Conservation (phyloP, 1,140 invertebrate species). For the Halesus radiatus region DNA sequence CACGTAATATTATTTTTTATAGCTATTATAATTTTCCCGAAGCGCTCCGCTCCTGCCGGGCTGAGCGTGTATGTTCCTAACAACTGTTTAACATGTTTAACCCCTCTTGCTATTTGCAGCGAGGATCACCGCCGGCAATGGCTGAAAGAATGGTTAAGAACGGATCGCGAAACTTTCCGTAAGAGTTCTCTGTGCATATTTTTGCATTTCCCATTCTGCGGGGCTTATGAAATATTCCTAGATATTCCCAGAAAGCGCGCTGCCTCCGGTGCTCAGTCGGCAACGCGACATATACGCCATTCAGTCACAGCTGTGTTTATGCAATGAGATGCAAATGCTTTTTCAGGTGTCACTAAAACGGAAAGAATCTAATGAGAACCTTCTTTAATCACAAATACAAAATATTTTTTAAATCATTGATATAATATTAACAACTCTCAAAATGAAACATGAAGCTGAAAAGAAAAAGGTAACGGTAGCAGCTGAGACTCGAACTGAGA, state of each 20-base stretch:
- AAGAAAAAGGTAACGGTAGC: too few relatives aligned
- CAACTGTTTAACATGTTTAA: conserved; percentile 54
- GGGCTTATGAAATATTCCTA: conserved; percentile 27
- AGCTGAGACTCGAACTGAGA: too few relatives aligned
- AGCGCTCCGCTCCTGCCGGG: conserved; percentile 1
- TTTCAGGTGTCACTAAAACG: background rate
- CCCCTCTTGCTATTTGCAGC: conserved; percentile 53
- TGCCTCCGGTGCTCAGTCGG: background rate
- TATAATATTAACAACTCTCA: too few relatives aligned
- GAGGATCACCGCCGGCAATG: conserved; percentile 48
- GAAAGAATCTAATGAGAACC: too few relatives aligned
- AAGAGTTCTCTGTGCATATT: conserved; percentile 47
- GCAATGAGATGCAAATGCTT: conserved; percentile 32
- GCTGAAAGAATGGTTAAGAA: conserved; percentile 48
- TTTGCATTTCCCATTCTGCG: conserved; percentile 46
- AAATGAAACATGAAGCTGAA: too few relatives aligned
- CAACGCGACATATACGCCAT: background rate
- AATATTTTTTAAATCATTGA: too few relatives aligned
- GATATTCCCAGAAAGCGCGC: background rate
- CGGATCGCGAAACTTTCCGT: conserved; percentile 42
- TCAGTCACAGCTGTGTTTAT: background rate
- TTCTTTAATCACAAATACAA: too few relatives aligned
- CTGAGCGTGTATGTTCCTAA: conserved; percentile 24
- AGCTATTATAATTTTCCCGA: background rate
- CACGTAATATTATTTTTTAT: too few relatives aligned